Evolutionary conservation across 2,113 vertebrate species (phyloP), one percentile per base, ranked within the genome.

Genomic region (Ictidomys tridecemlineatus): DNA sequence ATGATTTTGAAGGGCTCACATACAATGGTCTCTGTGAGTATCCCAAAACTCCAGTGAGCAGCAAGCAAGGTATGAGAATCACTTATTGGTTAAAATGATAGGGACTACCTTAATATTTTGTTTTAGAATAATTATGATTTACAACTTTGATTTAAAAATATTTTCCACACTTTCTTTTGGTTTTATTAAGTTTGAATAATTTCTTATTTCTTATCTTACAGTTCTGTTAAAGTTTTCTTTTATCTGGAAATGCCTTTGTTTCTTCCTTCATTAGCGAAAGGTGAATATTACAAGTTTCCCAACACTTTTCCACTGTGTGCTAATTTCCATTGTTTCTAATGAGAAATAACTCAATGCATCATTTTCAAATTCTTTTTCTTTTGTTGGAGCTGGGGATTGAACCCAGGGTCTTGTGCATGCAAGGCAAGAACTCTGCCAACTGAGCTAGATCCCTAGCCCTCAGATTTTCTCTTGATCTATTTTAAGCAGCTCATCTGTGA

Each of bases 1-100:
- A 90, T 85, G 56, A 48, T 78, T 93, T 96, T 28, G 85, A 84
- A 78, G 22, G 51, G 32, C 18, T 78, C 39, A 89, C 53, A 42
- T 2, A 63, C 74, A 78, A 63, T 89, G 3, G n/a, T 73, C 56
- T 58, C 56, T 58, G 34, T 48, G 78, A 61, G 13, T 37, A 48
- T 78, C 37, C 28, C 53, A 74, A 37, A 39, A 39, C 30, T 92
- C 17, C 12, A 73, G 78, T 79, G 73, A 80, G 51, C 22, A 92
- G 30, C 24, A 56, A 67, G 13, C 20, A 22, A 24, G 18, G 4
- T 77, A 63, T 11, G 6, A 53, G 11, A 96, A 65, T 4, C 22
- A 72, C 30, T 65, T 58, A 45, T 72, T 79, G 13, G 24, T 74
- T 80, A 45, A 89, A 93, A 80, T 89, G 24, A 51, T 3, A 80